phyloP scores from a whole-genome alignment of 2,113 vertebrate genomes.

The Pseudopodoces humilis region DNA sequence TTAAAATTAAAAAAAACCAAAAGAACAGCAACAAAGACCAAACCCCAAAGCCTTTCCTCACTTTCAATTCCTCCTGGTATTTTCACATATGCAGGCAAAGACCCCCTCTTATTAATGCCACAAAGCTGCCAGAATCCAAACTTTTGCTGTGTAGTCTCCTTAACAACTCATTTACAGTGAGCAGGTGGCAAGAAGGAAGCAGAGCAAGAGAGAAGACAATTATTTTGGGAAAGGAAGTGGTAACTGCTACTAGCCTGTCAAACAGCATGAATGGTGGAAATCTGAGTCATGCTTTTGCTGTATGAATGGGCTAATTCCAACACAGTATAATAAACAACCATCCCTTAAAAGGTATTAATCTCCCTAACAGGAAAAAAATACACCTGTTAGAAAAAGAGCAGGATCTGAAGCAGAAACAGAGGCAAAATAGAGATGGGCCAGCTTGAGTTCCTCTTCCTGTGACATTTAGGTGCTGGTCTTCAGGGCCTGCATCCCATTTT shows the following conservation, averaged over 20 bases:
- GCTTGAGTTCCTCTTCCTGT: not conserved
- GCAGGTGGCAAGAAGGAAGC: conserved; percentile 54
- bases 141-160: not conserved
- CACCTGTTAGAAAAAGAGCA: not conserved
- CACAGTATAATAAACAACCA: not conserved
- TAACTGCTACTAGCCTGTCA: conserved; percentile 40
- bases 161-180: not conserved
- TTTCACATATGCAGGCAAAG: not conserved
- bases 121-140: conserved; percentile 9
- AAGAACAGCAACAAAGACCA: not conserved
- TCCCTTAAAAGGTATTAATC: not conserved
- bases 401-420: not conserved
- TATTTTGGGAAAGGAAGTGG: conserved; percentile 51
- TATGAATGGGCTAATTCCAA: conserved; percentile 1
- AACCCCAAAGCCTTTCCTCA: not conserved
- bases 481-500: not conserved
- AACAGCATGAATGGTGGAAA: conserved; percentile 24
- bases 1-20: not conserved
- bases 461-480: not conserved
- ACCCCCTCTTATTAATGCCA: not conserved
- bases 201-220: conserved; percentile 3
- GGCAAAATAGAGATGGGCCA: not conserved
- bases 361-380: not conserved
- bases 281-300: conserved; percentile 28
- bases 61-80: not conserved